These are phyloP conservation scores for Diuraphis noxia DNA, from an alignment of 1,140 invertebrate genomes.

Conservation along the genomic window DNA sequence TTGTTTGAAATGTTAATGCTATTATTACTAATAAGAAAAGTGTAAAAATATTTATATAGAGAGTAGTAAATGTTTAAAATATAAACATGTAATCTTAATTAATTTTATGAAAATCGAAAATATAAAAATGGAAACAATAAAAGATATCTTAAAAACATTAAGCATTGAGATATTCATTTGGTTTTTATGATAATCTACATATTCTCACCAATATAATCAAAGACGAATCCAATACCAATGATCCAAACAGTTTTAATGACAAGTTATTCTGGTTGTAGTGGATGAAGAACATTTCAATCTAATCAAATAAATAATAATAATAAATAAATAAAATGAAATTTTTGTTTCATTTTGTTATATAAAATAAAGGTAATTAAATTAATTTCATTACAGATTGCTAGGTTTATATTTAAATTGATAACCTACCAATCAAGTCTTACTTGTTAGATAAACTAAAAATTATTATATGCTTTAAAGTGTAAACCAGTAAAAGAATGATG, in stretches of 20 bases:
- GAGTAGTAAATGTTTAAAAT: not conserved
- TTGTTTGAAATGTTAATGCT: not conserved
- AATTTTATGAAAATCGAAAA: not conserved
- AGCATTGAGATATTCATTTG: not conserved
- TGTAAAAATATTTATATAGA: not conserved
- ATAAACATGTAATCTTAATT: not conserved
- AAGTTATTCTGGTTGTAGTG: not conserved
- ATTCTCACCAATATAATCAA: conserved; percentile 16
- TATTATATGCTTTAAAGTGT: not conserved
- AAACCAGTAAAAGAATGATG: not conserved
- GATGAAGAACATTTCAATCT: conserved; percentile 39
- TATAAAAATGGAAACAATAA: not conserved
- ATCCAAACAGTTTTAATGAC: conserved; percentile 25
- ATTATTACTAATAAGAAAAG: not conserved
- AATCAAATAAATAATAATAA: not conserved
- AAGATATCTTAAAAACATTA: not conserved
- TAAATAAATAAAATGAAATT: not conserved
- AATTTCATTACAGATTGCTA: not conserved
- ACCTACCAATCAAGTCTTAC: not conserved
- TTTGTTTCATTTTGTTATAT: not conserved
- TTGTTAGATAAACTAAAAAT: not conserved
- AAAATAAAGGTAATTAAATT: not conserved
- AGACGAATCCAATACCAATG: conserved; percentile 15
- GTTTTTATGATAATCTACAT: not conserved
- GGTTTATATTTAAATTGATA: not conserved